Evolutionary conservation across 2,113 vertebrate genomes (phyloP), one percentile per base, ranked within the genome.

Genomic region (Oryzias javanicus): DNA sequence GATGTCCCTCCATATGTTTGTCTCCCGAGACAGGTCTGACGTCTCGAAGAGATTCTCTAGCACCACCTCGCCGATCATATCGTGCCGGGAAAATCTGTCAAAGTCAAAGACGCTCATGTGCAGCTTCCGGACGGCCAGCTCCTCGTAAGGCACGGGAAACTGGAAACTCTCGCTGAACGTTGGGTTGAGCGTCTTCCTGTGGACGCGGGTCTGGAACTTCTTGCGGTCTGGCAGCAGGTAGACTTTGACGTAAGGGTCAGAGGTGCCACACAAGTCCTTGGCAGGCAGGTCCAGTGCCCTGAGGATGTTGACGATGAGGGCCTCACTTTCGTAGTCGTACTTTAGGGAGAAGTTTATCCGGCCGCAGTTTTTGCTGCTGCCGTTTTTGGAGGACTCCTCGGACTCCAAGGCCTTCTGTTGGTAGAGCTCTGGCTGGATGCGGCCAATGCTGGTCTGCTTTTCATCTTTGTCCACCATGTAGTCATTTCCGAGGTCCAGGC

Each of bases 51-150:
- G 87, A 82, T 98, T 99, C 66, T 99, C 96, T 80, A 98, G 86
- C 81, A 94, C 94, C 80, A 98, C 97, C 87, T 99, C 95, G 13
- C 97, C 97, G 70, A 99, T 98, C 94, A 98, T 97, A 76, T 99
- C 97, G 47, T 99, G 97, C 60, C 97, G 91, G 62, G 97, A 98
- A 90, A 99, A 98, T 50, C 97, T 91, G 90, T 99, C 97, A 90
- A 98, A 99, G 90, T 99, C 97, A 81, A 97, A 98, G 22, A 98
- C 90, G 77, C 94, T 98, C 90, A 99, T 97, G 82, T 99, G 97
- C 70, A 99, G 91, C 84, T 98, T 97, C 83, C 95, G 89, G 87
- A 78, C 85, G 13, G 91, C 91, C 76, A 98, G 92, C 68, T 98
- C 94, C 10, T 95, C 95, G 6, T 97, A 97, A 72, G 91, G 91